Evolutionary conservation across 2,888 invertebrate genomes (phyloP).

Genomic region (Toxonevra muliebris): DNA sequence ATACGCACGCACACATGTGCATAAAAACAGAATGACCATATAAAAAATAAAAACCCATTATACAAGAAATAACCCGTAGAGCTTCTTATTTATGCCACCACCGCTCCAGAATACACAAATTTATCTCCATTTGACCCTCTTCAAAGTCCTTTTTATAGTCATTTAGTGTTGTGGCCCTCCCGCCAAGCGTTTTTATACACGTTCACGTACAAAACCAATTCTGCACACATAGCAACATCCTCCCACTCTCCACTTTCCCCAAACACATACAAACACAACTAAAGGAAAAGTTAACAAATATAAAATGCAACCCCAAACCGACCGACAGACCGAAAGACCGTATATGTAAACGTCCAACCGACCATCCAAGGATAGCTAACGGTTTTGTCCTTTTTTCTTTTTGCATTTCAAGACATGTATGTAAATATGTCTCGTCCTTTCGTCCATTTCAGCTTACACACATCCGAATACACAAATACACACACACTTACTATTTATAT

Average conservation of each 20-base stretch:
- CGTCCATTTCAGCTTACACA: conserved; percentile 21
- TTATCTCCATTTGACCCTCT: conserved; percentile 67
- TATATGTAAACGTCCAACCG: conserved; percentile 30
- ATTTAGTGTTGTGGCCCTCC: conserved; percentile 55
- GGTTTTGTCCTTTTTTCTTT: conserved; percentile 47
- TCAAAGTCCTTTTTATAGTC: conserved; percentile 65
- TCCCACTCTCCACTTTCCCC: conserved; percentile 12
- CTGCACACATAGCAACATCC: conserved; percentile 18
- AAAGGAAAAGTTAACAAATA: conserved; percentile 30
- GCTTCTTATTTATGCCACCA: conserved; percentile 14
- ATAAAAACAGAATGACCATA: conserved; percentile 44
- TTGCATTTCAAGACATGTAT: conserved; percentile 59
- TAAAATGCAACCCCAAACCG: conserved; percentile 41
- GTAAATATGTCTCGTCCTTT: conserved; percentile 39
- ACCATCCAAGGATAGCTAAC: conserved; percentile 49
- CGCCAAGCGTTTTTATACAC: conserved; percentile 37
- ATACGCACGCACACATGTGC: conserved; percentile 22
- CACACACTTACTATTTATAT: no score
- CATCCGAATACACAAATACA: conserved; percentile 7
- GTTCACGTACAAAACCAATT: conserved; percentile 37
- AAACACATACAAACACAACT: conserved; percentile 7
- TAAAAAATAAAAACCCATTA: conserved; percentile 58
- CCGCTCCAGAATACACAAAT: conserved; percentile 54
- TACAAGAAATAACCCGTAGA: conserved; percentile 54
- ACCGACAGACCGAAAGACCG: conserved; percentile 39